Base-by-base conservation (phyloP, 2,888 invertebrate species). In the Didymodactylos carnosus region DNA sequence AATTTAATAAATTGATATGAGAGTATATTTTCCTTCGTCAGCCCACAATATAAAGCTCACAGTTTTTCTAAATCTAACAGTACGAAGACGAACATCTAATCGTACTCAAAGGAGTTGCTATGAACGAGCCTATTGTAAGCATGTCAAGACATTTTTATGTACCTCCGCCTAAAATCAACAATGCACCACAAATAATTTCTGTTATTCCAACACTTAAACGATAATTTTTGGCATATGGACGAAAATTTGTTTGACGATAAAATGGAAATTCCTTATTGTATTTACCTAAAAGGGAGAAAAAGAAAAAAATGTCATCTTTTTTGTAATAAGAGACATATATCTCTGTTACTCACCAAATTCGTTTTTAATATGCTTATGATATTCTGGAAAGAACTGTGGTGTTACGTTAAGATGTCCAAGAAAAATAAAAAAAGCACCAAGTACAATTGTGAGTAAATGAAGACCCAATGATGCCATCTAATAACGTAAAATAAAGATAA, bases 191-290 rank as follows among this genome's bases (percentile, higher is more conserved):
- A 13, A 39, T 23, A 19, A 75, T 35, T 40, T 75, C 75, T 3
- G 53, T 6, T 43, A 49, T 35, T 25, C 72, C 75, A 23, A 53
- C 25, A 19, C 25, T 13, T 13, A 43, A 35, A 13, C 75, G 72
- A 70, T 69, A 73, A 62, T 49, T 75, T 73, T 39, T 75, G 8
- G 75, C 75, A 43, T 70, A 73, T 6, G 75, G 75, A 51, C 75
- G 49, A 70, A 69, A 75, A n/a, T 46, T 46, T 1, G 75, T 75
- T 39, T 70, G 35, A 23, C 41, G 51, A 46, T 73, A 51, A 43
- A 75, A 46, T 43, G 75, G 75, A 70, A 75, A 75, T 10, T 70
- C 75, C 39, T 73, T 75, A 39, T 73, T 73, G 27, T 49, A 72
- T 70, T 72, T 39, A 4, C n/a, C n/a, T n/a, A n/a, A n/a, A n/a